A percentile compares a stretch with the other conserved stretches of the same genome.
These are phyloP conservation scores for Camelus dromedarius DNA, from an alignment of 2,113 vertebrate genomes.

Conservation along the genomic window DNA sequence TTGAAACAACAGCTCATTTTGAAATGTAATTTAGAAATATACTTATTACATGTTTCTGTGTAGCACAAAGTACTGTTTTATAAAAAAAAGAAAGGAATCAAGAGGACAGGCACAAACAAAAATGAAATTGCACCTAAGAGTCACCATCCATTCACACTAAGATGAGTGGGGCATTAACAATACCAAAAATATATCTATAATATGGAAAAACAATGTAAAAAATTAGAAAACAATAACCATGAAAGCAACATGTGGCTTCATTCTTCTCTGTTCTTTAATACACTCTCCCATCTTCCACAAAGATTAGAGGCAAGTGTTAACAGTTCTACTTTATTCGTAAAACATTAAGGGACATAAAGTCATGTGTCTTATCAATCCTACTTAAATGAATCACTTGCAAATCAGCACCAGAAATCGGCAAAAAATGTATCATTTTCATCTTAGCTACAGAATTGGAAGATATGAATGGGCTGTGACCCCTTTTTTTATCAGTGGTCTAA, in stretches of 20 bases:
- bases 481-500: not conserved
- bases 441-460: not conserved
- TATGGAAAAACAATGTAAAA: not conserved
- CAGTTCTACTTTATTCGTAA: not conserved
- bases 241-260: not conserved
- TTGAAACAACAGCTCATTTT: conserved; percentile 72
- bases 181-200: not conserved
- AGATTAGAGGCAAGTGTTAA: not conserved
- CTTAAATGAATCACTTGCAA: conserved; percentile 30
- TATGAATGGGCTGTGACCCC: not conserved
- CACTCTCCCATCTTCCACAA: not conserved
- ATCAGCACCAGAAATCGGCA: not conserved
- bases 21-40: conserved; percentile 63
- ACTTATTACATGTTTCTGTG: conserved; percentile 28
- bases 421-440: not conserved
- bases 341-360: not conserved
- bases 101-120: not conserved
- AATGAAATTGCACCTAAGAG: not conserved
- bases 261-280: not conserved
- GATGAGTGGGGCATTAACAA: not conserved
- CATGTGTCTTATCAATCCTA: not conserved
- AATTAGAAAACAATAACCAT: not conserved
- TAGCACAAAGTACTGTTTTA: conserved; percentile 42
- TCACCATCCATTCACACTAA: not conserved
- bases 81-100: not conserved